phyloP scores from a whole-genome alignment of 1,140 invertebrate genomes.

The Polypedilum vanderplanki region DNA sequence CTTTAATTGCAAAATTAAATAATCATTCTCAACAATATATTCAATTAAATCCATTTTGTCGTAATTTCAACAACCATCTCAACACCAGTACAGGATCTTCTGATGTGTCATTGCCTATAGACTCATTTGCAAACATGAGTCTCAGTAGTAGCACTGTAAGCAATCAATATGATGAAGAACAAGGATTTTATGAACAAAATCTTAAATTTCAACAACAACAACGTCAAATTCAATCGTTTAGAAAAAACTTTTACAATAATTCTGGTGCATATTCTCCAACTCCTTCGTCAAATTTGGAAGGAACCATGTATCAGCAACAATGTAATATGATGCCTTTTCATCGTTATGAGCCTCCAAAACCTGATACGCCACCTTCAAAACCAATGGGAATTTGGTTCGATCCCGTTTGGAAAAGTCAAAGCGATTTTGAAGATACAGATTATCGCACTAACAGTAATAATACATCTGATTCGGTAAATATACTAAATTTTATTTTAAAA shows the following conservation, averaged over 20 bases:
- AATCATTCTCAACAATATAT: not conserved
- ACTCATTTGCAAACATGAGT: not conserved
- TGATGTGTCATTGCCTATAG: not conserved
- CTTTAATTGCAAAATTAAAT: not conserved
- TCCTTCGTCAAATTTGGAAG: not conserved
- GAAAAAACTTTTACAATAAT: not conserved
- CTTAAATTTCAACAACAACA: not conserved
- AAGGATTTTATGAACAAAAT: not conserved
- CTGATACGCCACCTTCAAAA: not conserved
- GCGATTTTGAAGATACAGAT: not conserved
- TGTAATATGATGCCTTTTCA: not conserved
- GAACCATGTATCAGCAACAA: not conserved
- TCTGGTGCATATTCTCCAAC: not conserved
- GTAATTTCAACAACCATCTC: not conserved
- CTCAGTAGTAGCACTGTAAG: no score
- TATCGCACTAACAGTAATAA: not conserved
- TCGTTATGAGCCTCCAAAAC: conserved; percentile 1
- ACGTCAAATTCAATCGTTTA: not conserved
- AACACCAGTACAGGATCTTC: not conserved
- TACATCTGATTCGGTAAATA: not conserved
- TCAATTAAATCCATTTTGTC: not conserved
- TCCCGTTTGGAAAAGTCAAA: not conserved
- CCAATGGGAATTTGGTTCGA: not conserved
- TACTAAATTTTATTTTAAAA: not conserved
- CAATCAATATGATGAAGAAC: not conserved